Evolutionary conservation across 1,140 invertebrate species (phyloP).

Genomic region (Drosophila nigromelanica): DNA sequence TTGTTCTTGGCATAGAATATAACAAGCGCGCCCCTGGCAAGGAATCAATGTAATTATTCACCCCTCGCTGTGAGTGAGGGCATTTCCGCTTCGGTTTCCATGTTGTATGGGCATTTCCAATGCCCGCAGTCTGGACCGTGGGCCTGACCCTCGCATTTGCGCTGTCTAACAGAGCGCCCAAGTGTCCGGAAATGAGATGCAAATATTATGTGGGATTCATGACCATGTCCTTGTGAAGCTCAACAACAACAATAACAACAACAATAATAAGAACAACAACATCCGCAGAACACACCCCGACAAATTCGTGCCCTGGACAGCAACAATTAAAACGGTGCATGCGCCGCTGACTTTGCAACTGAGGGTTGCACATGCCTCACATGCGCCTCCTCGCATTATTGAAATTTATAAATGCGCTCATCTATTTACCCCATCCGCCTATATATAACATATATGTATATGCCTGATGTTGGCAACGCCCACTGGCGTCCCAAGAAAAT

Average conservation of each 20-base stretch:
- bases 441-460: neutral
- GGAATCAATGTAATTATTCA: constrained; percentile 73
- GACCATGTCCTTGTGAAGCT: constrained; percentile 56
- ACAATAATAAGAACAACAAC: neutral
- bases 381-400: constrained; percentile 39
- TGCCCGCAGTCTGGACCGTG: constrained; percentile 43
- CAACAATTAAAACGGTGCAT: constrained; percentile 62
- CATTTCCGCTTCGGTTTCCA: constrained; percentile 70
- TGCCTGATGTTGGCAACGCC: constrained; percentile 19
- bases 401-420: constrained; percentile 52
- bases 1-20: neutral
- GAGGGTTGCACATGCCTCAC: constrained; percentile 61
- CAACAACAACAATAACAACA: constrained; percentile 13
- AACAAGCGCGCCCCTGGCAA: constrained; percentile 31
- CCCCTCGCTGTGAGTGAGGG: constrained; percentile 61
- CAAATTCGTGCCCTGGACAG: constrained; percentile 37
- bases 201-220: constrained; percentile 83
- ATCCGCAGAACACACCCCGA: constrained; percentile 31
- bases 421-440: constrained; percentile 34
- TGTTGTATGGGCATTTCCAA: constrained; percentile 19
- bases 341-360: constrained; percentile 48
- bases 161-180: constrained; percentile 36
- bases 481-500: constrained; percentile 50
- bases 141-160: constrained; percentile 54
- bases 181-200: constrained; percentile 84